phyloP scores from a whole-genome alignment of 2,113 vertebrate genomes.

The Dicaeum eximium region DNA sequence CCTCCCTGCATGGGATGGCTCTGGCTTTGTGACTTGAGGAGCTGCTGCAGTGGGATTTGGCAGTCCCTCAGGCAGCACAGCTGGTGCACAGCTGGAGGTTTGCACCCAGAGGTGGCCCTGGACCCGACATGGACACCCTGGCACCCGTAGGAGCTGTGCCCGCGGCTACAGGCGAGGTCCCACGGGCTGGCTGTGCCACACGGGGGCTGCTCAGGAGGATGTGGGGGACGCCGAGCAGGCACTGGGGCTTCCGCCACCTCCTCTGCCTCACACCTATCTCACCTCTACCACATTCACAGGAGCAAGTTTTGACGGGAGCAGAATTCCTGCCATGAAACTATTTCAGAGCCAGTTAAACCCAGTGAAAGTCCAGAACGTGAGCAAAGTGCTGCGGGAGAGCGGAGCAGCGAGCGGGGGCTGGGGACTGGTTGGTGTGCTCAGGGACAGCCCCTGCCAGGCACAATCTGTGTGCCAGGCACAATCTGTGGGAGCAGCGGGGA shows the following conservation, averaged over 20 bases:
- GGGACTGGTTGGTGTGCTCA: neutral
- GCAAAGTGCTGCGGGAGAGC: neutral
- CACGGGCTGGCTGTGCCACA: rapidly evolving
- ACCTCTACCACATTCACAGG: neutral
- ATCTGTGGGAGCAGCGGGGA: neutral
- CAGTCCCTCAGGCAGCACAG: neutral
- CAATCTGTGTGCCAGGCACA: neutral
- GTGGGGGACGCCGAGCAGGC: neutral
- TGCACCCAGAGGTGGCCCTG: too few relatives aligned
- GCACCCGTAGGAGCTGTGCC: neutral
- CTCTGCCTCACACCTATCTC: rapidly evolving
- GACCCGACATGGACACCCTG: too few relatives aligned
- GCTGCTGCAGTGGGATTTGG: neutral
- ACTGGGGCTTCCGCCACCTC: neutral
- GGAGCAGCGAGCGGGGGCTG: neutral
- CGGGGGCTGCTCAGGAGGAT: rapidly evolving
- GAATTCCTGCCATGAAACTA: neutral
- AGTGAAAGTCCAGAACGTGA: neutral
- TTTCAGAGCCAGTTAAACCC: neutral
- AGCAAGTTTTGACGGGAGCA: neutral
- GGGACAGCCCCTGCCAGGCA: neutral
- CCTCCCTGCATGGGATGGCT: neutral
- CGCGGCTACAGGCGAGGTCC: rapidly evolving
- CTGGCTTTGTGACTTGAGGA: neutral
- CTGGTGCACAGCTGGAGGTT: neutral